Evolutionary conservation across 2,888 invertebrate species (phyloP).

Genomic region (Drosophila basisetae): DNA sequence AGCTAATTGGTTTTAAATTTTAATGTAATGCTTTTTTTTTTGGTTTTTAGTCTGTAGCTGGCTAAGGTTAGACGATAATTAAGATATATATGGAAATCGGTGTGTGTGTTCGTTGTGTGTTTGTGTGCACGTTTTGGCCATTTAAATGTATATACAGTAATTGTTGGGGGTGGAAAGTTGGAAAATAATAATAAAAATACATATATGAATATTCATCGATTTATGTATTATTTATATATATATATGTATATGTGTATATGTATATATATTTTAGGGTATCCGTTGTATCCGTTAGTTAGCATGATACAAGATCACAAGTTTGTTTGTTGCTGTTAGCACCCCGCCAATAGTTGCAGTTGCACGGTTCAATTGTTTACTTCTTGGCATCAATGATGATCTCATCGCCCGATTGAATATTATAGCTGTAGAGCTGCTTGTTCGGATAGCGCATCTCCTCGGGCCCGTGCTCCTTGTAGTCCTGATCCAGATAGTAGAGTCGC

Average conservation of each 20-base stretch:
- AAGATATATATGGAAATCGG: constrained; percentile 28
- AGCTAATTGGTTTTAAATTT: constrained; percentile 31
- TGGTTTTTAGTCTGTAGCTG: constrained; percentile 40
- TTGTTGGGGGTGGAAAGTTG: constrained; percentile 33
- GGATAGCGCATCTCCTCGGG: constrained; percentile 96
- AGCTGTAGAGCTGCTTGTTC: constrained; percentile 95
- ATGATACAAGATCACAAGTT: constrained; percentile 75
- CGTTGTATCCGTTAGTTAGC: constrained; percentile 54
- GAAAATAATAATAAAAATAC: constrained; percentile 39
- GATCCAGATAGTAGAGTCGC: constrained; percentile 95
- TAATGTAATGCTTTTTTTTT: constrained; percentile 48
- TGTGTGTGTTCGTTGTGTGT: constrained; percentile 21
- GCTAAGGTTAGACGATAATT: constrained; percentile 52
- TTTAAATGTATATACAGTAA: constrained; percentile 65
- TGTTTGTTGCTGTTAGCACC: constrained; percentile 67
- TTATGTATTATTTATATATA: constrained; percentile 20
- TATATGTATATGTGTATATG: constrained; percentile 7
- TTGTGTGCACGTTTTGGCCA: constrained; percentile 40
- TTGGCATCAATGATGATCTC: constrained; percentile 96
- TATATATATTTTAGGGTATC: constrained; percentile 36
- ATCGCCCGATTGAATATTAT: constrained; percentile 95
- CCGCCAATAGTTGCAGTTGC: not conserved
- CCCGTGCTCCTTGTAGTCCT: constrained; percentile 90
- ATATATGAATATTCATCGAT: constrained; percentile 16
- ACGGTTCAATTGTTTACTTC: constrained; percentile 66